Evolutionary conservation across 2,888 invertebrate genomes (phyloP).

Genomic region (Leucoma salicis): DNA sequence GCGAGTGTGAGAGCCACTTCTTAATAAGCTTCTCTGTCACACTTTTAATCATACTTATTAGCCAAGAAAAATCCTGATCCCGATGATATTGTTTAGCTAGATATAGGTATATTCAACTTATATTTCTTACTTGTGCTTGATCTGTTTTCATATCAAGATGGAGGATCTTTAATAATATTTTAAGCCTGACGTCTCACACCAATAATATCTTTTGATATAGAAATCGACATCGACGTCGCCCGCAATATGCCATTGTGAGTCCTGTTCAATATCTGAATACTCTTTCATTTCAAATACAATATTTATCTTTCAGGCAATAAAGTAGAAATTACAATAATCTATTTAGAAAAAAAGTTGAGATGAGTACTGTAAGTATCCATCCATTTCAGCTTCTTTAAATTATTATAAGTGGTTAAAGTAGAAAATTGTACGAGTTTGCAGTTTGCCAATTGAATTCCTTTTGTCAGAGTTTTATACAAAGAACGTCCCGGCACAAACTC

Average conservation of each 20-base stretch:
- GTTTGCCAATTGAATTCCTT: slow-evolving; percentile 14
- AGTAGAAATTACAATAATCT: slow-evolving; percentile 25
- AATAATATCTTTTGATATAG: slow-evolving; percentile 21
- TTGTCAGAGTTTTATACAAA: slow-evolving; percentile 32
- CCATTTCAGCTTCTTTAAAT: neutral
- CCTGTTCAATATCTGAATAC: slow-evolving; percentile 20
- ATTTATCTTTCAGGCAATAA: slow-evolving; percentile 9
- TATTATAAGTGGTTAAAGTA: slow-evolving; percentile 3
- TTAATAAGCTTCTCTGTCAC: no score
- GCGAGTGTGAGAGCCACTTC: no score
- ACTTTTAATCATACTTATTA: no score
- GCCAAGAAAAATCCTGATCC: no score
- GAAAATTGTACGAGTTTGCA: slow-evolving; percentile 3
- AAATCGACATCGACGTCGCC: slow-evolving; percentile 18
- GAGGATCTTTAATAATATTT: neutral
- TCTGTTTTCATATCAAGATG: neutral
- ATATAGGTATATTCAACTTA: no score
- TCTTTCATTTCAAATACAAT: neutral
- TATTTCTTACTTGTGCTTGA: no score
- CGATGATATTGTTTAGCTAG: no score
- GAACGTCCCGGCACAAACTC: slow-evolving; percentile 25
- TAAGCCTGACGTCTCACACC: neutral
- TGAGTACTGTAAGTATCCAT: no score
- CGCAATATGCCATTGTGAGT: slow-evolving; percentile 24
- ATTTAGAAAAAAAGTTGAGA: no score